Evolutionary conservation across 2,888 invertebrate species (phyloP).

Genomic region (Leptarthrus brevirostris): DNA sequence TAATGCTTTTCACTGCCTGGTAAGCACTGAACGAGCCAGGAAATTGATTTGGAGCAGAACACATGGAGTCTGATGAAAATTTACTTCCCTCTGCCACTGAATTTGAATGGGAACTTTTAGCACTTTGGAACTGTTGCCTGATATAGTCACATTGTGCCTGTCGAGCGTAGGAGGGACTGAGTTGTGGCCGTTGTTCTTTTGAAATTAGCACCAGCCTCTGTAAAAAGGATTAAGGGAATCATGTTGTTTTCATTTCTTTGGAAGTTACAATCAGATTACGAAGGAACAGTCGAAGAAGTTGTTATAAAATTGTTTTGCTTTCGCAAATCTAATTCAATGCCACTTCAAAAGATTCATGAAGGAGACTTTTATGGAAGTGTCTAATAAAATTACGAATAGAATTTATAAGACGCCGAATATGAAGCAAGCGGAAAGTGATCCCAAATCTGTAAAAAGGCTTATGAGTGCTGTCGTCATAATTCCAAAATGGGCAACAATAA

Average conservation of each 20-base stretch:
- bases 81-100: background rate
- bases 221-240: background rate
- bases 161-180: background rate
- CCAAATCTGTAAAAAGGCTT: too few species aligned
- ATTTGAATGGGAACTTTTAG: background rate
- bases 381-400: too few species aligned
- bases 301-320: too few species aligned
- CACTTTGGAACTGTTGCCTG: background rate
- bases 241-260: too few species aligned
- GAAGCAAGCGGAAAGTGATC: too few species aligned
- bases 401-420: too few species aligned
- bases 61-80: constrained; percentile 26
- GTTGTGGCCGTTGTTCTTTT: constrained; percentile 31
- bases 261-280: too few species aligned
- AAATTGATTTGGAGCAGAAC: constrained; percentile 37
- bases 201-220: constrained; percentile 1
- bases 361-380: too few species aligned
- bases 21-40: constrained; percentile 14
- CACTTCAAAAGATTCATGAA: too few species aligned
- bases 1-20: constrained; percentile 5
- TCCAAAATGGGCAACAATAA: background rate
- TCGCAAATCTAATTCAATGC: too few species aligned
- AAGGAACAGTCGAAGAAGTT: too few species aligned
- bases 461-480: too few species aligned
- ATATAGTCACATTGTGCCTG: background rate